Evolutionary conservation across 2,888 invertebrate genomes (phyloP), one percentile per base, ranked within the genome.

Genomic region (Cephus spinipes): DNA sequence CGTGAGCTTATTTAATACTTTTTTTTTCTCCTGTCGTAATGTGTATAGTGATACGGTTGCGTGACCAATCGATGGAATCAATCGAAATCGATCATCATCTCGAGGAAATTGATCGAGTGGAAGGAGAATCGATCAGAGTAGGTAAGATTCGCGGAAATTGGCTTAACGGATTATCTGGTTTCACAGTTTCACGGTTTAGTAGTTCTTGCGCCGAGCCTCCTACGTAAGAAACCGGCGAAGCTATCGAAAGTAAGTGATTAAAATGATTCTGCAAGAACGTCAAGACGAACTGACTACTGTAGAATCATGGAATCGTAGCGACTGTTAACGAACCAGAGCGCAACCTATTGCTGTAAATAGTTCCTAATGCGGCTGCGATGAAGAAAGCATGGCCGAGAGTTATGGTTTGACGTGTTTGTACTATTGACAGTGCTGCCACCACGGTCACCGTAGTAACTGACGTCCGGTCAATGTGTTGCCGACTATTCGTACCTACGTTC

Each of bases 341-440:
- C 87, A 83, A 86, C 89, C 83, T 83, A 85, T 86, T 87, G 88
- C 87, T 85, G 84, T 87, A 87, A 89, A 89, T 89, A 86, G 88
- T 85, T 85, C 83, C 84, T 85, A 85, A 84, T 86, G 82, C 80
- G 83, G 86, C 85, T 82, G 84, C 83, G 84, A 86, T 83, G 83
- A 89, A 90, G 89, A 90, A 90, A 89, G 89, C 89, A 90, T 88
- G 83, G 84, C 88, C 80, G 78, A 81, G 80, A 55, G 55, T 55
- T 81, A 71, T 34, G 35, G 12, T 35, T 74, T 34, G 32, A 30
- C 12, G 15, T 71, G 32, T 71, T 23, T 15, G 71, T 71, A 71
- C 9, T 23, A 55, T 55, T 23, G 55, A 23, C 23, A 55, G 23
- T 55, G 55, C 55, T 55, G 55, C 55, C 55, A 55, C 55, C 9